Evolutionary conservation across 2,888 invertebrate genomes (phyloP), one percentile per base, ranked within the genome.

Genomic region (Vandiemenella viatica): DNA sequence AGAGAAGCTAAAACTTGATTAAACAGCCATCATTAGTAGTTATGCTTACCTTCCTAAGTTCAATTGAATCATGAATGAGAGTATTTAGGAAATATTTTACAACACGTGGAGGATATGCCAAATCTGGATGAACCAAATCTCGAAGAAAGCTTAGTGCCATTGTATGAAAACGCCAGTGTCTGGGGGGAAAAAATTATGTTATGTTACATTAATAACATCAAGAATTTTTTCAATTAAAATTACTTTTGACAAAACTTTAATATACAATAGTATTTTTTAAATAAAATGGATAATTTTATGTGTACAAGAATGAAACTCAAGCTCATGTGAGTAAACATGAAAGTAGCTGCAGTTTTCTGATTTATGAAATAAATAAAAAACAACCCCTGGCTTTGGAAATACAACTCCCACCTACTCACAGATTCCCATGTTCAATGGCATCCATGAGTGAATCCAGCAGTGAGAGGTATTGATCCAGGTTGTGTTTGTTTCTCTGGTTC

Each of bases 91-190:
- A 77, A 48, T 80, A 74, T 20, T 72, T 70, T 1, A 86, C 79
- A 0, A 79, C 75, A 8, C 70, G 64, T 0, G 76, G 63, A 0
- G 83, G 77, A 63, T 80, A 80, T 5, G 68, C 65, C 1, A 79
- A 72, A 62, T 86, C 82, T 1, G 79, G 72, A 53, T 89, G 80
- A 1, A 85, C 76, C 50, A 89, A 70, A 58, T 77, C 73, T 2
- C 75, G 73, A 7, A 91, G 66, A 67, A 90, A 77, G 53, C 77
- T 76, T 63, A 87, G 74, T 0, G 81, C 81, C 64, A 89, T 75
- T 55, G 80, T 74, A 45, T 81, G 73, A 55, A 87, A 85, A 43
- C 88, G 77, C 92, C 92, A 91, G 62, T 85, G 86, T 18, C 83
- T 81, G 59, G 43, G 66, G 59, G 45, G 52, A 46, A 53, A 43